Percentiles rank a stretch among this genome's conserved stretches.
Evolutionary conservation across 2,113 vertebrate species (phyloP).

Genomic region (Ageneiosus marmoratus): DNA sequence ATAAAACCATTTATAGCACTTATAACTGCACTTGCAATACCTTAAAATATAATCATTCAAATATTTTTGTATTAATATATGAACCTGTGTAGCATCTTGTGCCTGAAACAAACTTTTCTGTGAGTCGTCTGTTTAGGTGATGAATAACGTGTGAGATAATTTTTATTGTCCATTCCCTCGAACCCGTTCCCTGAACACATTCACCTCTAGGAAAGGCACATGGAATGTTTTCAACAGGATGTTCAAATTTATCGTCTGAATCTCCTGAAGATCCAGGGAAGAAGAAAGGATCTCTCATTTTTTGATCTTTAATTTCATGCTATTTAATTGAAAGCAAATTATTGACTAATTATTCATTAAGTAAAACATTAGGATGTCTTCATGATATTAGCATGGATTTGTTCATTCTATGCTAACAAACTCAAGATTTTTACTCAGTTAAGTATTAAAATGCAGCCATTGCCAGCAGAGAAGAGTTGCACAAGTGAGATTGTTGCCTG

Average conservation of each 20-base stretch:
- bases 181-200: too few species aligned
- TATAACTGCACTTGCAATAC: background rate
- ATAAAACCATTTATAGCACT: background rate
- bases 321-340: background rate
- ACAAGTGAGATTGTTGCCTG: background rate
- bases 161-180: too few species aligned
- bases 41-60: background rate
- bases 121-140: background rate
- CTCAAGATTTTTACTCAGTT: background rate
- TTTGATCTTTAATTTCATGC: background rate
- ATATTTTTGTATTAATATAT: background rate
- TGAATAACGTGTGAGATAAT: background rate
- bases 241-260: background rate
- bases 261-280: background rate
- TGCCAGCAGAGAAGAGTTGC: background rate
- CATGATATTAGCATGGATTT: background rate
- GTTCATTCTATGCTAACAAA: background rate
- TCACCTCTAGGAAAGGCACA: too few species aligned
- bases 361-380: background rate
- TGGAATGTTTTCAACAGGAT: background rate
- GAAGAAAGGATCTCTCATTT: background rate
- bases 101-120: background rate
- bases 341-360: background rate
- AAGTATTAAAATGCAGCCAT: background rate
- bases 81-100: background rate